These are phyloP conservation scores for Brachyalestes nurse DNA, from an alignment of 2,797 vertebrate genomes.

Conservation along the genomic window DNA sequence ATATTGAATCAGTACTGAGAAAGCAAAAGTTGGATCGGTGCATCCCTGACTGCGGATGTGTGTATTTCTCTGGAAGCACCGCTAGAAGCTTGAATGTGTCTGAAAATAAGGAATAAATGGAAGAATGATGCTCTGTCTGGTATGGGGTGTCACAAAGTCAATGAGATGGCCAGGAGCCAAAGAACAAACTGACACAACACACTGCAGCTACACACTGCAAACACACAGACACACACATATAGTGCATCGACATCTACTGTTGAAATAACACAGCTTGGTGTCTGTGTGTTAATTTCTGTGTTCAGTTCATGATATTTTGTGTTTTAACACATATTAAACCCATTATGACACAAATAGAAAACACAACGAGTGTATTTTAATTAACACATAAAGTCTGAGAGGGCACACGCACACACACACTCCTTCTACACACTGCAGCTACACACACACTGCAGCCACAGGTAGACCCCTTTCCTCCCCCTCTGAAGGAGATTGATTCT, in stretches of 20 bases:
- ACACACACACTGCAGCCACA: constrained; percentile 7
- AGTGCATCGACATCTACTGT: not conserved
- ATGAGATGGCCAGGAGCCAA: not conserved
- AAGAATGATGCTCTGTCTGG: too few species aligned
- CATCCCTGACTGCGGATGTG: too few species aligned
- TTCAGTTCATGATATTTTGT: not conserved
- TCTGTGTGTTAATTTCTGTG: not conserved
- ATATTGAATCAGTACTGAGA: too few species aligned
- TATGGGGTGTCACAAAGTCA: too few species aligned
- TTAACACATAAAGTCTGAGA: not conserved
- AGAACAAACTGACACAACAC: not conserved
- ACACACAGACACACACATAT: not conserved
- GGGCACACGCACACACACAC: not conserved
- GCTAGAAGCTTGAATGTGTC: too few species aligned
- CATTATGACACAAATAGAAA: not conserved
- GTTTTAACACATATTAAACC: not conserved
- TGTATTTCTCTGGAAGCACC: too few species aligned
- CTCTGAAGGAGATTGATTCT: constrained; percentile 82
- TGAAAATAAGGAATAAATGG: too few species aligned
- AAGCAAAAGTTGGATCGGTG: not conserved
- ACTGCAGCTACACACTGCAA: not conserved
- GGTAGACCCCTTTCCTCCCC: constrained; percentile 38
- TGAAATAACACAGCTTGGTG: too few species aligned
- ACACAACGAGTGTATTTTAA: not conserved
- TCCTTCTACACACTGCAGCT: too few species aligned